These are phyloP conservation scores for Zygothrica quintamaculata DNA, from an alignment of 2,888 invertebrate genomes.

Conservation along the genomic window DNA sequence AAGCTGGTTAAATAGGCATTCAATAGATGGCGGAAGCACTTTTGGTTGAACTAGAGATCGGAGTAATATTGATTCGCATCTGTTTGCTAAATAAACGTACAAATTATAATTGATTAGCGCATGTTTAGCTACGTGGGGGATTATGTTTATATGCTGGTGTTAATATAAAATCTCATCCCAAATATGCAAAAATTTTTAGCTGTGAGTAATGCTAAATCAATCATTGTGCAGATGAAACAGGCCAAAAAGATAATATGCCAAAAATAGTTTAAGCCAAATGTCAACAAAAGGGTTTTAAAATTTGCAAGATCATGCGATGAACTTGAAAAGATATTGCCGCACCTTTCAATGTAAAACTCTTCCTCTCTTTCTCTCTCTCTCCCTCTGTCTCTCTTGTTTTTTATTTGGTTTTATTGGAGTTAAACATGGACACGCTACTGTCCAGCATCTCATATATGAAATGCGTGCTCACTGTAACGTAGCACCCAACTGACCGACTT, in stretches of 20 bases:
- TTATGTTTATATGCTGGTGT: conserved; percentile 37
- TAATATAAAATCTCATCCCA: conserved; percentile 40
- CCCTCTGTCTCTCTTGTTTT: conserved; percentile 26
- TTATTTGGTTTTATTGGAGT: conserved; percentile 14
- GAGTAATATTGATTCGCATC: conserved; percentile 57
- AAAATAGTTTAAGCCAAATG: conserved; percentile 41
- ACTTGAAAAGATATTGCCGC: conserved; percentile 62
- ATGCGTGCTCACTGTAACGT: conserved; percentile 65
- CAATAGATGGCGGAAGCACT: conserved; percentile 61
- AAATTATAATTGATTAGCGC: conserved; percentile 55
- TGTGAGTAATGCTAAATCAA: conserved; percentile 39
- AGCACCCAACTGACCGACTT: conserved; percentile 57
- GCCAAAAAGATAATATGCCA: conserved; percentile 21
- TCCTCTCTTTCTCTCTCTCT: no score
- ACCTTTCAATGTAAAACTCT: conserved; percentile 33
- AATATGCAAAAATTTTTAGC: conserved; percentile 28
- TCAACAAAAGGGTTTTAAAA: conserved; percentile 36
- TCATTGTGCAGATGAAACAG: conserved; percentile 29
- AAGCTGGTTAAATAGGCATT: conserved; percentile 19
- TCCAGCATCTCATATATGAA: conserved; percentile 4
- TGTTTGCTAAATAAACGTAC: conserved; percentile 53
- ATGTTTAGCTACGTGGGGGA: conserved; percentile 16
- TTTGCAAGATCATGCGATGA: conserved; percentile 76
- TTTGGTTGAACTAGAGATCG: conserved; percentile 31
- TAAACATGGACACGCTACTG: conserved; percentile 20